These are phyloP conservation scores for Molossus alvarezi DNA, from an alignment of 2,797 vertebrate genomes.

Conservation along the genomic window DNA sequence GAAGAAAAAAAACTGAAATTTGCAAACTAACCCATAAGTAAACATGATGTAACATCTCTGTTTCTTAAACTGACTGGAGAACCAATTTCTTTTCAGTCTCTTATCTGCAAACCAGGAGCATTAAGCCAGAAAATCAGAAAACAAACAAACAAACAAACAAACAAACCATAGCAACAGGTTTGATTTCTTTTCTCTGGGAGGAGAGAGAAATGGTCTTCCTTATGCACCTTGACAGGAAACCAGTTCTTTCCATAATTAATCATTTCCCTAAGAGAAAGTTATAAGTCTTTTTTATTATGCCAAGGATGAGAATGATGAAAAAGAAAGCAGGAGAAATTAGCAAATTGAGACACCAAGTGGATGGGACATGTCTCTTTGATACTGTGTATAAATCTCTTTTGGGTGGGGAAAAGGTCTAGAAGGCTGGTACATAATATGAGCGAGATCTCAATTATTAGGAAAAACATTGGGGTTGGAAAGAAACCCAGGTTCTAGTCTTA, in stretches of 20 bases:
- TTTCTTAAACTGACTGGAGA: conserved; percentile 51
- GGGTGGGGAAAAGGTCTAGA: conserved; percentile 8
- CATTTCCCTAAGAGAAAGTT: background rate
- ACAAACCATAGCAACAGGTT: conserved; percentile 11
- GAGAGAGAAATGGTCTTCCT: conserved; percentile 34
- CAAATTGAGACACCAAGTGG: background rate
- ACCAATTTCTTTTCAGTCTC: background rate
- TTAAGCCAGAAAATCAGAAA: conserved; percentile 64
- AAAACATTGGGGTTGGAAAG: background rate
- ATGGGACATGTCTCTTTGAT: background rate
- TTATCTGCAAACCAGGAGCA: background rate
- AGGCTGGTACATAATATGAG: conserved; percentile 9
- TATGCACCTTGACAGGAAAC: conserved; percentile 18
- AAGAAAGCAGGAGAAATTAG: conserved; percentile 48
- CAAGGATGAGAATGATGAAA: background rate
- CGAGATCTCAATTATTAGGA: background rate
- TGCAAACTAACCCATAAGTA: conserved; percentile 21
- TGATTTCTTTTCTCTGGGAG: conserved; percentile 50
- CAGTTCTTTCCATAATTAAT: conserved; percentile 63
- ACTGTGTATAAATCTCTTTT: background rate
- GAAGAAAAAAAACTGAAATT: too few relatives aligned
- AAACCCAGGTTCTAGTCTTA: background rate
- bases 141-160: too few relatives aligned
- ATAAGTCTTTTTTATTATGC: conserved; percentile 38
- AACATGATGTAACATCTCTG: conserved; percentile 16